Evolutionary conservation across 2,888 invertebrate species (phyloP).

Genomic region (Theodoxus fluviatilis): DNA sequence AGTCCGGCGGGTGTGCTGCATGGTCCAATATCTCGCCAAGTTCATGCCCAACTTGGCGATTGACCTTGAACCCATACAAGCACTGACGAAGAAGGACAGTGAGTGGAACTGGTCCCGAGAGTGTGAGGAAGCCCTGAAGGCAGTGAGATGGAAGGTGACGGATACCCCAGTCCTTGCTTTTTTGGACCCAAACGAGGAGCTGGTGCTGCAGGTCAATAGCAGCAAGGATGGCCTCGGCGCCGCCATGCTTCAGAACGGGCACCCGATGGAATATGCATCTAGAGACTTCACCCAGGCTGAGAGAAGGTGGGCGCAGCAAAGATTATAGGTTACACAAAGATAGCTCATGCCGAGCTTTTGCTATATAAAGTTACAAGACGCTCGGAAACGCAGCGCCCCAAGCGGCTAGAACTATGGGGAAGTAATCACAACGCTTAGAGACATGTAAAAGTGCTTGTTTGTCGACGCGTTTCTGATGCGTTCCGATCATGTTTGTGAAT

Average conservation of each 20-base stretch:
- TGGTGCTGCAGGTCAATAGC: conserved; percentile 27
- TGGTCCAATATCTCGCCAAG: conserved; percentile 36
- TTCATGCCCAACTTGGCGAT: conserved; percentile 25
- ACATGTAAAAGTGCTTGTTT: no score
- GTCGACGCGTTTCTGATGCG: no score
- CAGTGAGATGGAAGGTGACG: conserved; percentile 30
- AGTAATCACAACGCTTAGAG: no score
- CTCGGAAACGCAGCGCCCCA: no score
- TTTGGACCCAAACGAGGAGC: conserved; percentile 26
- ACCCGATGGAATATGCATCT: conserved; percentile 29
- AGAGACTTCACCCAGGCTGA: conserved; percentile 24
- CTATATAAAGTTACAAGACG: no score
- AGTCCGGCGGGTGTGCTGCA: conserved; percentile 36
- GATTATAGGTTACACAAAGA: no score
- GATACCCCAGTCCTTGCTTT: conserved; percentile 32
- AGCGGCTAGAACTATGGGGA: no score
- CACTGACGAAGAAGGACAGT: conserved; percentile 30
- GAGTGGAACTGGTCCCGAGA: conserved; percentile 28
- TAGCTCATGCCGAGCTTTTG: no score
- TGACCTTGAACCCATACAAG: conserved; percentile 23
- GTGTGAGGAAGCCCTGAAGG: conserved; percentile 29
- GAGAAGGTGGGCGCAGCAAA: conserved; percentile 36
- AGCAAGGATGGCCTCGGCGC: conserved; percentile 28
- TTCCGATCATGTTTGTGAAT: no score
- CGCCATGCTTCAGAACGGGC: conserved; percentile 26